Conservation (phyloP, 2,797 vertebrate genomes). For the Numenius phaeopus region DNA sequence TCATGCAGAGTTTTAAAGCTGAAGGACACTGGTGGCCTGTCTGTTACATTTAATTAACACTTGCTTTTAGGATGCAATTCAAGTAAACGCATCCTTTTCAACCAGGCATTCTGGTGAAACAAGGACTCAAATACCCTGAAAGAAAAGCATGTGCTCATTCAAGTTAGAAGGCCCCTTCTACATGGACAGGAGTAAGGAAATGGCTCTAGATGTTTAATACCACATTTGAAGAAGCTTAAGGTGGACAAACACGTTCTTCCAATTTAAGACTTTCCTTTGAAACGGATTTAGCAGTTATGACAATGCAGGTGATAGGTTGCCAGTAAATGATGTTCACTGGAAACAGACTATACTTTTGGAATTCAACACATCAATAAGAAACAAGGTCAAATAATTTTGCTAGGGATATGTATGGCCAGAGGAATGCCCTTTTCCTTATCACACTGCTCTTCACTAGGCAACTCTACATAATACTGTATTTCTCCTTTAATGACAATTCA, state of each 20-base stretch:
- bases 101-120: neutral
- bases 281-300: neutral
- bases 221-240: neutral
- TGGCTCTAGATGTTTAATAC: neutral
- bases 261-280: neutral
- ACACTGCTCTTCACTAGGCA: neutral
- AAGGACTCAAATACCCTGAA: neutral
- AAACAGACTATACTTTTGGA: neutral
- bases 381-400: neutral
- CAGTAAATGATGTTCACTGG: neutral
- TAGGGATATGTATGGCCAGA: neutral
- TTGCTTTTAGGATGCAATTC: neutral
- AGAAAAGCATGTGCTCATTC: neutral
- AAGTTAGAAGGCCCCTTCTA: neutral
- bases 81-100: neutral
- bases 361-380: neutral
- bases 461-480: neutral
- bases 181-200: neutral
- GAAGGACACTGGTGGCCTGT: neutral
- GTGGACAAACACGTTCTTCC: neutral
- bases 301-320: neutral
- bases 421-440: neutral
- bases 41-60: neutral
- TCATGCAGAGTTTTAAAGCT: neutral
- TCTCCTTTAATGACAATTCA: neutral